Conservation (phyloP, 2,113 vertebrate genomes). For the Pygoscelis antarcticus region DNA sequence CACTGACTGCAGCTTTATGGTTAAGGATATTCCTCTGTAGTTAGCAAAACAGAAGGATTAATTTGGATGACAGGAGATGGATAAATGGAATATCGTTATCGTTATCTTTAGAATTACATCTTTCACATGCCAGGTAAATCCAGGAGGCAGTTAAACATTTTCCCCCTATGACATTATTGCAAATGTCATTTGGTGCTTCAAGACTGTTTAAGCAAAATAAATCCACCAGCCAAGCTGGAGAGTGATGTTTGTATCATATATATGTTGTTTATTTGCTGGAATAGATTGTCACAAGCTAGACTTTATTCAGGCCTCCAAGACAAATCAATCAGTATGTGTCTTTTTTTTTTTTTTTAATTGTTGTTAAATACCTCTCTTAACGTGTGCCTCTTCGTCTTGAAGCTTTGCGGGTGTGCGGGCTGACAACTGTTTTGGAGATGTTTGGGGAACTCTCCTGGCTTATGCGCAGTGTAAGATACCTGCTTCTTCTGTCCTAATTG, state of each 20-base stretch:
- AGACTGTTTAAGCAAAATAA: conserved; percentile 20
- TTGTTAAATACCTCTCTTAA: neutral
- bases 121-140: conserved; percentile 9
- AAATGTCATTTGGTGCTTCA: conserved; percentile 33
- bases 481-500: neutral
- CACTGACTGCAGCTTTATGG: neutral
- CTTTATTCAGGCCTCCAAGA: neutral
- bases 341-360: neutral
- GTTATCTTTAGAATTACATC: neutral
- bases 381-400: neutral
- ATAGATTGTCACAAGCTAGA: neutral
- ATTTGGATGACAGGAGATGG: neutral
- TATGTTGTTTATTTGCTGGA: neutral
- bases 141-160: conserved; percentile 15
- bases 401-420: neutral
- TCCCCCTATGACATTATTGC: neutral
- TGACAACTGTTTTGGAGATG: neutral
- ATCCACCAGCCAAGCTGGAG: neutral
- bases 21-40: neutral
- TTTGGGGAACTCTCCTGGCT: neutral
- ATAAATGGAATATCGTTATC: neutral
- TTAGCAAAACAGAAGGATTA: neutral
- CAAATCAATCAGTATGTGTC: neutral
- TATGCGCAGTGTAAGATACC: fast-evolving
- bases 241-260: neutral